Base-by-base conservation (phyloP, 2,113 vertebrate species). In the Oreotrochilus melanogaster region DNA sequence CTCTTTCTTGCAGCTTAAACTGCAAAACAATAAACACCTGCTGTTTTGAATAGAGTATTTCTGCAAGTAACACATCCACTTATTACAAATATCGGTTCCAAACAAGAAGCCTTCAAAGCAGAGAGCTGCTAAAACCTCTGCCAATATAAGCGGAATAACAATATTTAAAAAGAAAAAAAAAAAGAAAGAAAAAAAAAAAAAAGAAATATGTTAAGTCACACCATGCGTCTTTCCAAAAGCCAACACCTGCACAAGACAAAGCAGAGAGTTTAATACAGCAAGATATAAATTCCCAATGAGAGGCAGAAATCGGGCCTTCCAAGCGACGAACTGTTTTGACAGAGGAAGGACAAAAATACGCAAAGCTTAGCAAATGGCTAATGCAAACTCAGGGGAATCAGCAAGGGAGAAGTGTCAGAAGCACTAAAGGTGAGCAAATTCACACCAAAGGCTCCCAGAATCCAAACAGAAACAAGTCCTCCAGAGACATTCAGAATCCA, bases 191-290 rank as follows among this genome's bases (percentile, higher is more conserved):
- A 45, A 45, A 16, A 97, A 16, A 97, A 95, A 97, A 96, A 97
- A 96, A 98, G 93, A 98, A 98, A 96, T 96, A 96, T 98, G 98
- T 98, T 98, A 98, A 98, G 97, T 98, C 95, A 98, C 98, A 98
- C 98, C 98, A 98, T 98, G 98, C 98, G 97, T 98, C 98, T 98
- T 98, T 98, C 98, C 98, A 98, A 98, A 98, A 98, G 98, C 98
- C 98, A 98, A 98, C 98, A 98, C 98, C 98, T 98, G 98, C 98
- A 98, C 98, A 96, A 98, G 98, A 98, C 98, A 98, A 98, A 98
- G 98, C 98, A 97, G 98, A 98, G 97, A 98, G 98, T 98, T 98
- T 98, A 98, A 98, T 98, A 98, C 95, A 98, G 96, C 98, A 98
- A 98, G 96, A 98, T 97, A 88, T 96, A 96, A 98, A 97, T 97